Evolutionary conservation across 2,888 invertebrate genomes (phyloP).

Genomic region (Dione juno): DNA sequence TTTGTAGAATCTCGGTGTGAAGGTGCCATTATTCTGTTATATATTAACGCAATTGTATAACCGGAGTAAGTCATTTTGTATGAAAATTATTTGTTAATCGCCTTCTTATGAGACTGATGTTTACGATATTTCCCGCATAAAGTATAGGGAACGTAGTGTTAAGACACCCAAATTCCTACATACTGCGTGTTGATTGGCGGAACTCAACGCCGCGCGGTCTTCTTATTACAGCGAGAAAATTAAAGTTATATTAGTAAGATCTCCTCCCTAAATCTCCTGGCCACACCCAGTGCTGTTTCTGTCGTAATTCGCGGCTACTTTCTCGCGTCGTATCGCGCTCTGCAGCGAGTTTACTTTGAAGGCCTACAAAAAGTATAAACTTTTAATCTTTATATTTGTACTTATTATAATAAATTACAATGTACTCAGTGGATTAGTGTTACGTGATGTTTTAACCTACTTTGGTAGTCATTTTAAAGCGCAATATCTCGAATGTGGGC

Average conservation of each 20-base stretch:
- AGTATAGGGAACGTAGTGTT: too few species aligned
- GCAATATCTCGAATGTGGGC: too few species aligned
- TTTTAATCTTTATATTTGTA: background rate
- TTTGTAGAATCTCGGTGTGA: constrained; percentile 11
- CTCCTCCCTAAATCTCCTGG: constrained; percentile 17
- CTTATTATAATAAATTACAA: constrained; percentile 2
- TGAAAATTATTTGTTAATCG: constrained; percentile 3
- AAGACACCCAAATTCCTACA: too few species aligned
- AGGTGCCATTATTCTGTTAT: constrained; percentile 13
- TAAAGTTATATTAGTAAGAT: too few species aligned
- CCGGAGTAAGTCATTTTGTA: background rate
- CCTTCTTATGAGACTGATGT: background rate
- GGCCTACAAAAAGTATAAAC: constrained; percentile 9
- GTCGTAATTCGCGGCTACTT: constrained; percentile 36
- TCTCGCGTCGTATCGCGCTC: constrained; percentile 29
- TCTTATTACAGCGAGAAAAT: too few species aligned
- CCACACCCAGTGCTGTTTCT: constrained; percentile 26
- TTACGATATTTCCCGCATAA: too few species aligned
- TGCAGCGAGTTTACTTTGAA: constrained; percentile 22
- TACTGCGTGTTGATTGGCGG: too few species aligned
- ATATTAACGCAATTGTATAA: constrained; percentile 9
- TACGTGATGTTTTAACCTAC: too few species aligned
- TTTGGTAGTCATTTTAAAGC: too few species aligned
- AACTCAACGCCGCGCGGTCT: background rate
- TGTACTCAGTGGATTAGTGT: background rate